Conservation (phyloP, 2,113 vertebrate genomes). For the Carassius gibelio region DNA sequence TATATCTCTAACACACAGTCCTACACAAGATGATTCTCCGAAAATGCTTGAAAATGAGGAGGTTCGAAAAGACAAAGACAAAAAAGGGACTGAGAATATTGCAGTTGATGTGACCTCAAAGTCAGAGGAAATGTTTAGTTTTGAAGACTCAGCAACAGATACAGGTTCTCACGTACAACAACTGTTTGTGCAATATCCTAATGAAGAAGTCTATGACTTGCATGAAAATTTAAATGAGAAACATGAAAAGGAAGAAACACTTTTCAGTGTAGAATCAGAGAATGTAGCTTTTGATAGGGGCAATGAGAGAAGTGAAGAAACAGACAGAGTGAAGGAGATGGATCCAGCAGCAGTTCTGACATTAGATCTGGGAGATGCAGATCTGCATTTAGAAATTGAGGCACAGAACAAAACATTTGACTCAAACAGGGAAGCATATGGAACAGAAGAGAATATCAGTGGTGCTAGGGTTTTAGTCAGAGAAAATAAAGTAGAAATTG, state of each 20-base stretch:
- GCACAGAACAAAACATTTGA: not conserved
- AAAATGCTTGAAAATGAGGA: constrained; percentile 24
- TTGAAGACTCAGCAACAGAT: not conserved
- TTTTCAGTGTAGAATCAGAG: not conserved
- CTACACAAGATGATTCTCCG: not conserved
- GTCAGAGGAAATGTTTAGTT: constrained; percentile 22
- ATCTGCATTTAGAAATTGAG: not conserved
- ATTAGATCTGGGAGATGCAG: not conserved
- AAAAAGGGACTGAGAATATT: not conserved
- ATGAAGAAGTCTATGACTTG: not conserved
- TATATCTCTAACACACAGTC: not conserved
- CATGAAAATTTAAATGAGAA: not conserved
- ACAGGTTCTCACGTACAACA: not conserved
- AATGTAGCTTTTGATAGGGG: not conserved
- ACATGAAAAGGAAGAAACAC: not conserved
- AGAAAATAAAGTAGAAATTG: not conserved
- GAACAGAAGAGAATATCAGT: not conserved
- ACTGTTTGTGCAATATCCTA: not conserved
- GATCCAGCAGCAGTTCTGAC: not conserved
- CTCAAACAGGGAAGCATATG: not conserved
- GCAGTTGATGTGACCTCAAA: constrained; percentile 8
- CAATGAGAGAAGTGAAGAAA: not conserved
- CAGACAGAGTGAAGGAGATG: not conserved
- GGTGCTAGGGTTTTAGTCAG: not conserved
- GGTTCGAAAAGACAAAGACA: not conserved